Evolutionary conservation across 2,888 invertebrate genomes (phyloP).

Genomic region (Andrena fulva): DNA sequence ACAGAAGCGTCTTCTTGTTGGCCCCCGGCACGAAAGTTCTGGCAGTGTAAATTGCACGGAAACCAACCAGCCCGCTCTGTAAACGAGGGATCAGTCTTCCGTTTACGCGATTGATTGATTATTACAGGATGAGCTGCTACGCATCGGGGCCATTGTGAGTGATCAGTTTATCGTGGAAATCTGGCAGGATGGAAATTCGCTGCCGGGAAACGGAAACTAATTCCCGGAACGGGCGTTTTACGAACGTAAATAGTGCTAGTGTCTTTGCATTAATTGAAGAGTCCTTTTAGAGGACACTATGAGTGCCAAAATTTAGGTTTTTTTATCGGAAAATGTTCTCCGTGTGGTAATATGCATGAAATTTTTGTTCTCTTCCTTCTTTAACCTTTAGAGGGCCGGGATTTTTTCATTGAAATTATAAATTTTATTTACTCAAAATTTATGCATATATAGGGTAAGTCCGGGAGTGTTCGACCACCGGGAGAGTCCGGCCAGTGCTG

Average conservation of each 20-base stretch:
- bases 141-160: not conserved
- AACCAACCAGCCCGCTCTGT: not conserved
- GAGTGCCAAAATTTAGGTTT: no score
- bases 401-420: no score
- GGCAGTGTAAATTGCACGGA: constrained; percentile 32
- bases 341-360: no score
- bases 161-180: constrained; percentile 6
- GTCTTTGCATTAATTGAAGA: not conserved
- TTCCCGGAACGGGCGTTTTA: not conserved
- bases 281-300: not conserved
- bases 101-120: constrained; percentile 9
- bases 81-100: not conserved
- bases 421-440: no score
- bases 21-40: constrained; percentile 21
- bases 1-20: constrained; percentile 35
- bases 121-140: not conserved
- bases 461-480: no score
- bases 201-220: not conserved
- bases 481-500: no score
- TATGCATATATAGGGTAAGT: no score
- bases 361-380: no score
- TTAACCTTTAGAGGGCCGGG: no score
- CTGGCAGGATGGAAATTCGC: not conserved
- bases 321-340: no score
- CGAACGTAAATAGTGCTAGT: not conserved